Evolutionary conservation across 2,797 vertebrate species (phyloP).

Genomic region (Taenioides sp.): DNA sequence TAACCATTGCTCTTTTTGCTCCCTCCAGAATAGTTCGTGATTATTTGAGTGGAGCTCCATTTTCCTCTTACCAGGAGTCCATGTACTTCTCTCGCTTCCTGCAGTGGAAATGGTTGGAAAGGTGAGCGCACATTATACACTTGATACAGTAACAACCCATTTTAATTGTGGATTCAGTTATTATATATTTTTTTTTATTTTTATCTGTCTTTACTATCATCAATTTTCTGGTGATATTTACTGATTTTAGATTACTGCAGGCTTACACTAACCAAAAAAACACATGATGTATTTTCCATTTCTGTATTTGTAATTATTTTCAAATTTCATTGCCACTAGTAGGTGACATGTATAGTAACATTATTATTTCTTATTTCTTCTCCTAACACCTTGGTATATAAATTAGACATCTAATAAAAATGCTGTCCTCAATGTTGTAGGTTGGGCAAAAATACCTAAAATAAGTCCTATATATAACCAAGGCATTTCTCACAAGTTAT

Average conservation of each 20-base stretch:
- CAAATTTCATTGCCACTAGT: not conserved
- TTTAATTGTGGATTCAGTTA: not conserved
- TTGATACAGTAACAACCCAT: conserved; percentile 10
- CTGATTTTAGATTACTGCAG: not conserved
- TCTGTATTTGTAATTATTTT: not conserved
- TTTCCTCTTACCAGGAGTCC: conserved; percentile 89
- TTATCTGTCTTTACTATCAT: not conserved
- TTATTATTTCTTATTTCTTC: too few relatives aligned
- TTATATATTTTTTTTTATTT: not conserved
- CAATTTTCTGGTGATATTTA: not conserved
- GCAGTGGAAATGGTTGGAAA: conserved; percentile 97
- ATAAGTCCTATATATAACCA: too few relatives aligned
- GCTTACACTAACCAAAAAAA: not conserved
- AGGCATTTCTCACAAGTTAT: too few relatives aligned
- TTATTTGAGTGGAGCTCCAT: conserved; percentile 88
- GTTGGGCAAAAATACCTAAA: too few relatives aligned
- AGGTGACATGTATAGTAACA: not conserved
- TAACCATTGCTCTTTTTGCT: conserved; percentile 20
- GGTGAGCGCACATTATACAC: conserved; percentile 73
- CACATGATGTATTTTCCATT: not conserved
- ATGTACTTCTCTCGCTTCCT: conserved; percentile 91
- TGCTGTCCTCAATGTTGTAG: too few relatives aligned
- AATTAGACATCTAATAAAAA: not conserved
- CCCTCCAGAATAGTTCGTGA: conserved; percentile 84
- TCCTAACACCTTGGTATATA: not conserved